Base-by-base conservation (phyloP, 2,888 invertebrate species). In the Diploptera punctata region DNA sequence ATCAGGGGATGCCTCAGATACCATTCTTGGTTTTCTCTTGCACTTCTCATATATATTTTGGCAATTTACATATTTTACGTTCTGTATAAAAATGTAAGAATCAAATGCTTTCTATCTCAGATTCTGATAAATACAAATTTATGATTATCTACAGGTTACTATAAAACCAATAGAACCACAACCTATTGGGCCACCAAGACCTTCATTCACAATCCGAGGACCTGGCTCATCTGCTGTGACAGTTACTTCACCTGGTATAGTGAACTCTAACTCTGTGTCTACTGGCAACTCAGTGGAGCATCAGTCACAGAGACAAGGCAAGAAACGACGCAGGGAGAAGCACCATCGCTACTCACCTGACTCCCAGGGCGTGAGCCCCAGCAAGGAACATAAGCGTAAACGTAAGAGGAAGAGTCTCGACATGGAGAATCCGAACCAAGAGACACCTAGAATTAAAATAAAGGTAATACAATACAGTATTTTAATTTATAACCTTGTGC, bases 391-490 rank as follows among this genome's bases (percentile, higher is more conserved):
- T 78, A 93, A 93, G 80, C 87, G 93, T 49, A 93, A 93, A 79
- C 87, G 93, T 75, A 93, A 93, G 86, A 91, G 92, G 87, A 93
- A 93, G 83, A 90, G 88, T 74, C 86, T 91, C 73, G 91, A 92
- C 78, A 82, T 89, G 74, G 87, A 87, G 73, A 85, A 83, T 79
- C 83, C 83, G 0, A 84, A 84, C 31, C 68, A 67, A n/a, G 68
- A 57, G 29, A 67, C 68, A 82, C 91, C 93, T 29, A 88, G 93
- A 80, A 93, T 94, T 70, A 94, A 93, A 73, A 93, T 93, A 67
- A 94, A 93, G 86, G 91, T 91, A 82, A 13, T 1, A 65, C 26
- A n/a, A n/a, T n/a, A n/a, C n/a, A n/a, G n/a, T n/a, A n/a, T n/a
- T n/a, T n/a, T n/a, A n/a, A n/a, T n/a, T n/a, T n/a, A n/a, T n/a